Percentiles rank a stretch among this genome's conserved stretches.
These are phyloP conservation scores for Zalophus californianus DNA, from an alignment of 2,797 vertebrate species.

Conservation along the genomic window DNA sequence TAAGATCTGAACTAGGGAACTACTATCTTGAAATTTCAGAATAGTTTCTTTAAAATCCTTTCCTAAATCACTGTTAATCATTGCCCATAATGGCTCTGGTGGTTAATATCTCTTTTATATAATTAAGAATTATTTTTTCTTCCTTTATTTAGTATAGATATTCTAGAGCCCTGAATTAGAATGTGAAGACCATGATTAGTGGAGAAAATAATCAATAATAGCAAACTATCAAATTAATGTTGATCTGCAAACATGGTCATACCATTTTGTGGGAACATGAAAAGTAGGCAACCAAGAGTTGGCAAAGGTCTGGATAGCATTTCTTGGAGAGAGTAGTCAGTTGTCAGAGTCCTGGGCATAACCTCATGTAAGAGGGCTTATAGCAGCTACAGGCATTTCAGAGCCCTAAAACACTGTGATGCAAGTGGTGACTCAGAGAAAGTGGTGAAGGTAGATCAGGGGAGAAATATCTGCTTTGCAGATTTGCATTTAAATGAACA, in stretches of 20 bases:
- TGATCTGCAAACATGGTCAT: background rate
- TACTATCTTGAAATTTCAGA: background rate
- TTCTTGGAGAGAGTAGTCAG: background rate
- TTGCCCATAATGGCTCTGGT: background rate
- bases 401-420: background rate
- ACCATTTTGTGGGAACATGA: background rate
- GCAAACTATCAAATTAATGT: background rate
- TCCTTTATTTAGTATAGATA: background rate
- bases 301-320: background rate
- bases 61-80: background rate
- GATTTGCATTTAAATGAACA: background rate
- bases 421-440: background rate
- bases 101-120: background rate
- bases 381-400: background rate
- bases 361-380: background rate
- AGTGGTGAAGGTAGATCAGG: background rate
- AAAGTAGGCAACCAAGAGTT: background rate
- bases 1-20: background rate
- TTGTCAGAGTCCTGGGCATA: background rate
- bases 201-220: background rate
- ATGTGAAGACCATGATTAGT: background rate
- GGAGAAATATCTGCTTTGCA: background rate
- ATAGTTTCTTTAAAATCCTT: background rate
- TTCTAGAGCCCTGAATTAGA: background rate
- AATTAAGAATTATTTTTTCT: background rate